Evolutionary conservation across 2,888 invertebrate genomes (phyloP).

Genomic region (Eugnorisma glareosa): DNA sequence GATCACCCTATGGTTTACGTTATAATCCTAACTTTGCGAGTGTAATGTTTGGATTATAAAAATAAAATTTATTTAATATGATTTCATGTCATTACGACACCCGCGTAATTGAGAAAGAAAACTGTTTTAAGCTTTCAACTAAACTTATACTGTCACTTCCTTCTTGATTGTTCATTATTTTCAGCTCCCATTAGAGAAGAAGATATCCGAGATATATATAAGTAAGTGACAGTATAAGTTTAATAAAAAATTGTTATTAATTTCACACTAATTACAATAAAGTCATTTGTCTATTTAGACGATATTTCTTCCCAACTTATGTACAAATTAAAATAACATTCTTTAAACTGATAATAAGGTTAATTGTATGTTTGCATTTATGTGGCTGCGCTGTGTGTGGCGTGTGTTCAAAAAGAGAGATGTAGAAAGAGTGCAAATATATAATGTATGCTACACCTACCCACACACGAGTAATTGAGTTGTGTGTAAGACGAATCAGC

Average conservation of each 20-base stretch:
- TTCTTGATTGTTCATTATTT: too few species aligned
- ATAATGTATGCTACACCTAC: constrained; percentile 8
- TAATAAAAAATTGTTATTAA: constrained; percentile 56
- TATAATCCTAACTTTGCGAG: constrained; percentile 3
- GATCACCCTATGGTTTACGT: neutral
- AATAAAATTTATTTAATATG: neutral
- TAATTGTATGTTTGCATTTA: constrained; percentile 19
- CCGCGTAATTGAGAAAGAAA: constrained; percentile 46
- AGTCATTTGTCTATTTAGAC: constrained; percentile 45
- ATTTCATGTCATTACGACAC: constrained; percentile 10
- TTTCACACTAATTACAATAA: constrained; percentile 55
- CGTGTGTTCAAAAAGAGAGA: constrained; percentile 15
- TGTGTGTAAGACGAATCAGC: neutral
- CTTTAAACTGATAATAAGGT: constrained; percentile 52
- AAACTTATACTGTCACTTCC: too few species aligned
- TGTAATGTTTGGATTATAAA: constrained; percentile 7
- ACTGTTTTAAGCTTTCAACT: too few species aligned
- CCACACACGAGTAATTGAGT: neutral
- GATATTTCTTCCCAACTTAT: constrained; percentile 44
- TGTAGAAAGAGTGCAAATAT: constrained; percentile 22
- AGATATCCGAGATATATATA: too few species aligned
- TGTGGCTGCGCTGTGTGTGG: constrained; percentile 16
- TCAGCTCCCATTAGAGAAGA: too few species aligned
- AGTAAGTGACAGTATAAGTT: too few species aligned
- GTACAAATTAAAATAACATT: constrained; percentile 60